Evolutionary conservation across 2,888 invertebrate genomes (phyloP).

Genomic region (Epirrita christyi): DNA sequence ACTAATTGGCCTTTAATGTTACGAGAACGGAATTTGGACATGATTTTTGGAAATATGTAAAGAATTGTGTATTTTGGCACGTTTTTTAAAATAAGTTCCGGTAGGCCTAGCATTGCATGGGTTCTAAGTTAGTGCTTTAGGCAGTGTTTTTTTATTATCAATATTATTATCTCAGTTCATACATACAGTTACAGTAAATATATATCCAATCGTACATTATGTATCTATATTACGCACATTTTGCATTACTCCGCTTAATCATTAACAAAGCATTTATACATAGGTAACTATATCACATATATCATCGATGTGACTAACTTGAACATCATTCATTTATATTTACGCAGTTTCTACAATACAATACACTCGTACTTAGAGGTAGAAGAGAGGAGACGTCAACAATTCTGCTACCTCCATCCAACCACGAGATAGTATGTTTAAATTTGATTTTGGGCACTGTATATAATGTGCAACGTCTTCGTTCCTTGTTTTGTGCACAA

Average conservation of each 20-base stretch:
- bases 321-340: slow-evolving; percentile 61
- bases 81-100: slow-evolving; percentile 10
- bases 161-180: not conserved
- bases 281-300: slow-evolving; percentile 28
- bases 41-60: slow-evolving; percentile 48
- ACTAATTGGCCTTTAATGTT: slow-evolving; percentile 77
- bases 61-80: slow-evolving; percentile 46
- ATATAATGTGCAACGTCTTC: slow-evolving; percentile 53
- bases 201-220: not conserved
- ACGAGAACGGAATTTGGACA: slow-evolving; percentile 57
- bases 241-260: slow-evolving; percentile 32
- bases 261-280: slow-evolving; percentile 31
- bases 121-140: slow-evolving; percentile 6
- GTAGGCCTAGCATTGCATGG: slow-evolving; percentile 15
- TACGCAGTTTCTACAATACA: slow-evolving; percentile 80
- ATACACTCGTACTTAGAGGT: slow-evolving; percentile 82
- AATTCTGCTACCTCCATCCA: slow-evolving; percentile 72
- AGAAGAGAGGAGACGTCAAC: slow-evolving; percentile 69
- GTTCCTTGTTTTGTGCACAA: slow-evolving; percentile 29
- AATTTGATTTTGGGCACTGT: slow-evolving; percentile 69
- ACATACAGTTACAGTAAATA: not conserved
- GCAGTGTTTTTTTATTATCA: slow-evolving; percentile 5
- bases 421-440: slow-evolving; percentile 73
- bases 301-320: slow-evolving; percentile 47
- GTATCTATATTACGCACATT: slow-evolving; percentile 15